Conservation (phyloP, 92 coral and sea anemone species). For the Phymanthus crucifer region DNA sequence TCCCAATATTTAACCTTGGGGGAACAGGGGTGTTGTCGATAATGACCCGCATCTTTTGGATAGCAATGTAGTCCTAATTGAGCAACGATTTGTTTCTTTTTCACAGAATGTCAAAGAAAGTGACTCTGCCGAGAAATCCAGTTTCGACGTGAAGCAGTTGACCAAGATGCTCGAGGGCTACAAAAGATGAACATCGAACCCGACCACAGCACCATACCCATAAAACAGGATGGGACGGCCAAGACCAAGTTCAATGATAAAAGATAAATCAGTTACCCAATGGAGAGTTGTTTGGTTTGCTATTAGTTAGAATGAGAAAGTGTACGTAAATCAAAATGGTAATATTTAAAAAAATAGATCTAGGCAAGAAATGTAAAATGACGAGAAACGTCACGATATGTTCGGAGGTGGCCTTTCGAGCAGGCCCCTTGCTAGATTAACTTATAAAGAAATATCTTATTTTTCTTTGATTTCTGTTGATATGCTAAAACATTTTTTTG, state of each 20-base stretch:
- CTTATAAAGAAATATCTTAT: not conserved
- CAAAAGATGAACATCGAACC: slow-evolving; percentile 4
- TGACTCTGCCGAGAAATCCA: slow-evolving; percentile 10
- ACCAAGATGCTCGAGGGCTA: slow-evolving; percentile 13
- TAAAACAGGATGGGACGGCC: not conserved
- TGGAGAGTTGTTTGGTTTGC: not conserved
- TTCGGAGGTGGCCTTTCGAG: not conserved
- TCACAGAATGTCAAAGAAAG: slow-evolving; percentile 10
- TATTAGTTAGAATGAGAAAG: not conserved
- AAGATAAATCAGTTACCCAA: not conserved
- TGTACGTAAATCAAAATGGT: not conserved
- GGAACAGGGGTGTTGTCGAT: too few species aligned
- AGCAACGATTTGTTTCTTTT: not conserved
- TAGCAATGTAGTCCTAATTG: too few species aligned
- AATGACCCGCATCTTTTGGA: too few species aligned
- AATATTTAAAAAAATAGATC: slow-evolving; percentile 2
- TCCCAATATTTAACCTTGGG: too few species aligned
- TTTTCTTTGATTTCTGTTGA: not conserved
- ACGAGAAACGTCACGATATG: not conserved
- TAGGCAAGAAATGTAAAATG: not conserved
- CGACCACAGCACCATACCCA: slow-evolving; percentile 2
- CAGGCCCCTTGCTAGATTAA: not conserved
- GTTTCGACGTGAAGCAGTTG: slow-evolving; percentile 12
- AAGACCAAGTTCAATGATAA: not conserved
- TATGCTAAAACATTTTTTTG: not conserved